Conservation (phyloP, 2,113 vertebrate genomes). For the Paramormyrops kingsleyae region DNA sequence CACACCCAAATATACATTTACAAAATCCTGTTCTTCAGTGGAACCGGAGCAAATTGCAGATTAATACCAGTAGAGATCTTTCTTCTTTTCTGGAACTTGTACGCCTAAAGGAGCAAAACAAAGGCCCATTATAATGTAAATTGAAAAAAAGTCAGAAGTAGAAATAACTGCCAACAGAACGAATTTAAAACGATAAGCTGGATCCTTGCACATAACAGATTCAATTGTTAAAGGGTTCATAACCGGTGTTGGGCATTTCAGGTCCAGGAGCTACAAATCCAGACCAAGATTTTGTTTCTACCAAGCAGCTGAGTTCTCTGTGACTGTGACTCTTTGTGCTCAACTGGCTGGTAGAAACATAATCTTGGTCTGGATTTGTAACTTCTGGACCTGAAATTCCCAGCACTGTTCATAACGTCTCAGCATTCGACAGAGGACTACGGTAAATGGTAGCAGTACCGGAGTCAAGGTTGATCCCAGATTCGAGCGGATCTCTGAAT, state of each 20-base stretch:
- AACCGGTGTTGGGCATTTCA: not conserved
- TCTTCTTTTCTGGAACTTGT: conserved; percentile 47
- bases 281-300: not conserved
- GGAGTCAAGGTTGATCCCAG: conserved; percentile 50
- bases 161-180: not conserved
- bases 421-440: not conserved
- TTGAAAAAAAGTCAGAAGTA: not conserved
- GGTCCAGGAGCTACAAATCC: not conserved
- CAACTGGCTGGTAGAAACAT: not conserved
- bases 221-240: not conserved
- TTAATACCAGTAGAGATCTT: conserved; percentile 44
- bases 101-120: conserved; percentile 58
- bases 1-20: not conserved
- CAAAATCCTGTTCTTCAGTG: not conserved
- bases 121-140: not conserved
- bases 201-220: not conserved
- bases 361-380: not conserved
- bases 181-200: not conserved
- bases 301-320: not conserved
- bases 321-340: not conserved
- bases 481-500: conserved; percentile 51
- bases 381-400: not conserved
- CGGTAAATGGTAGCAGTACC: conserved; percentile 37
- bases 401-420: not conserved
- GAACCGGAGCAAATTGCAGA: not conserved